Percentiles rank a stretch among this genome's conserved stretches.
Evolutionary conservation across 2,113 vertebrate genomes (phyloP).

Genomic region (Rhinichthys klamathensis): DNA sequence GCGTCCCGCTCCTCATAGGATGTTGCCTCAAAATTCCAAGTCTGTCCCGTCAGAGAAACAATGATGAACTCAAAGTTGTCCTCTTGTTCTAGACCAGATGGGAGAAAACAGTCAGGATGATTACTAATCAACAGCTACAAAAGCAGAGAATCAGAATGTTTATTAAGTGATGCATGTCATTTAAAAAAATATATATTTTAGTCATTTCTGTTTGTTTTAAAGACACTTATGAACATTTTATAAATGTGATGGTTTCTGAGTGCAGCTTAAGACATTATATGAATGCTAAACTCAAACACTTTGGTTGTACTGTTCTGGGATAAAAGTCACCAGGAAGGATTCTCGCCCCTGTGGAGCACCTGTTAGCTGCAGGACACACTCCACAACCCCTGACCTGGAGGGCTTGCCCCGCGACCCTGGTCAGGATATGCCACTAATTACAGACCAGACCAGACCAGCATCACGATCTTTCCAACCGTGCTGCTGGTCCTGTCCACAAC

Average conservation of each 20-base stretch:
- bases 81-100: conserved; percentile 86
- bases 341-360: conserved; percentile 32
- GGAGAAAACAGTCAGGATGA: not conserved
- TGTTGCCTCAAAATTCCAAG: conserved; percentile 95
- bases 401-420: conserved; percentile 45
- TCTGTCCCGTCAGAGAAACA: conserved; percentile 95
- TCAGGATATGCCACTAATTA: conserved; percentile 64
- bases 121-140: not conserved
- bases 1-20: conserved; percentile 94
- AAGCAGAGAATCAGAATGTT: not conserved
- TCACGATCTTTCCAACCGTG: conserved; percentile 38
- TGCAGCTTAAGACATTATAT: not conserved
- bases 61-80: conserved; percentile 98
- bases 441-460: conserved; percentile 6
- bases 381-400: conserved; percentile 36
- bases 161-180: not conserved
- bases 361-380: conserved; percentile 43
- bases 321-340: not conserved
- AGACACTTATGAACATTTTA: not conserved
- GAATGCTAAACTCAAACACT: not conserved
- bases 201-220: not conserved
- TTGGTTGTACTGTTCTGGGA: not conserved
- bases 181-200: not conserved
- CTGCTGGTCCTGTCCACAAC: conserved; percentile 58
- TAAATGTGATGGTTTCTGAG: not conserved